Base-by-base conservation (phyloP, 2,797 vertebrate genomes). In the Sebastes kiyomatsui region DNA sequence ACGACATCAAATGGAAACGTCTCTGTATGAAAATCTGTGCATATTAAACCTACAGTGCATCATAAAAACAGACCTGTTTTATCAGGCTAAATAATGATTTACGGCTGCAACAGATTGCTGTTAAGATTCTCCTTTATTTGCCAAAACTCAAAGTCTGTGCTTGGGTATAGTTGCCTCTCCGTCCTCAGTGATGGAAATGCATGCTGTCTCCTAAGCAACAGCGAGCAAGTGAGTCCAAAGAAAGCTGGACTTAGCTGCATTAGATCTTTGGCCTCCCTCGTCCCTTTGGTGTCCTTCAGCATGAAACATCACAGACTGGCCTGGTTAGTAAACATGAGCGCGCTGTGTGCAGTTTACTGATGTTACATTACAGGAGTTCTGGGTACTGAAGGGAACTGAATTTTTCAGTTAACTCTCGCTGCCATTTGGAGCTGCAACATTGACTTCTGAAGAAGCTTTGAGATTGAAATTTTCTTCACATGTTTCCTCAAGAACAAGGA, bases 251-350 rank as follows among this genome's bases (percentile, higher is more conserved):
- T 61, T 32, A 56, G 82, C 65, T 75, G 27, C 80, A 86, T 88
- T 75, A 78, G 81, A 88, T 85, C 75, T 89, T 86, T 82, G 77
- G 79, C 72, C 78, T 77, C 65, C 42, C 35, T 28, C 49, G 28
- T 88, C 81, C 82, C 85, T 81, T 85, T 86, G 85, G 83, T 89
- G 83, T 90, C 90, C 85, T 85, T 82, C 80, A 84, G 83, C 75
- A 55, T 52, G 52, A 77, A 58, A 82, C 76, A 81, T 88, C 77
- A 87, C 81, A 88, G 77, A 2, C 77, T 25, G 61, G 64, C 64
- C 88, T 82, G 67, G 78, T 83, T 88, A 67, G 85, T 82, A 78
- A 88, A 90, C 84, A 87, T 62, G 82, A 88, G 65, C 18, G 6
- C 1, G 59, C 81, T 70, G 80, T 67, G 56, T 72, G 80, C 68